Base-by-base conservation (phyloP, 2,113 vertebrate genomes). In the Hippopotamus amphibius region DNA sequence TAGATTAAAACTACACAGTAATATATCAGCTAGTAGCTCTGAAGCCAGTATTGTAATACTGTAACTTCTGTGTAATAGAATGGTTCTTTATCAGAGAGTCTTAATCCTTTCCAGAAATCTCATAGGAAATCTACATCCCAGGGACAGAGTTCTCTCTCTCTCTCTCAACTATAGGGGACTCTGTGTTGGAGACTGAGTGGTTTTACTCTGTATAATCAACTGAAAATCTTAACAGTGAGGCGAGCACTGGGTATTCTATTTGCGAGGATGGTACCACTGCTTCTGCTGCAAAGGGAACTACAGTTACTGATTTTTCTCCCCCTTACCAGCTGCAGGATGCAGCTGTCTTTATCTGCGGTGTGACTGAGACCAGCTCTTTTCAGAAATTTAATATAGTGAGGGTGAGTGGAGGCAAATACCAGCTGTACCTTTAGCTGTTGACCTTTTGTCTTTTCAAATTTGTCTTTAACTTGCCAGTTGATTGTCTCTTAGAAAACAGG, bases 331-430 rank as follows among this genome's bases (percentile, higher is more conserved):
- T 96, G 90, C 95, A 92, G 59, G 86, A 88, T 85, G 93, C 95
- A 97, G 95, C 97, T 97, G 95, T 92, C 90, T 77, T 87, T 63
- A 92, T 97, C 96, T 84, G 4, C 3, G 65, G 77, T 79, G 72
- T 90, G 48, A 37, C 81, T 33, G 92, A 90, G 88, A 88, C 84
- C 87, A 81, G 93, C 95, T 96, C 95, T 83, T 95, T 97, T 95
- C 88, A 93, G 95, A 97, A 94, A 87, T 89, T 24, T 48, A 65
- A 80, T 83, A 74, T 24, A 88, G 76, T 17, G 43, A 92, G 50
- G 63, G 41, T 1, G 12, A 76, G 14, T 89, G 74, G 68, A 91
- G 74, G 86, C 85, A 83, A 92, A 74, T 85, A 33, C 26, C 90
- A 97, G 79, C 93, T 85, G 71, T 72, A 93, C 21, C 26, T 81